phyloP scores from a whole-genome alignment of 2,113 vertebrate genomes.

The Podocnemis expansa region DNA sequence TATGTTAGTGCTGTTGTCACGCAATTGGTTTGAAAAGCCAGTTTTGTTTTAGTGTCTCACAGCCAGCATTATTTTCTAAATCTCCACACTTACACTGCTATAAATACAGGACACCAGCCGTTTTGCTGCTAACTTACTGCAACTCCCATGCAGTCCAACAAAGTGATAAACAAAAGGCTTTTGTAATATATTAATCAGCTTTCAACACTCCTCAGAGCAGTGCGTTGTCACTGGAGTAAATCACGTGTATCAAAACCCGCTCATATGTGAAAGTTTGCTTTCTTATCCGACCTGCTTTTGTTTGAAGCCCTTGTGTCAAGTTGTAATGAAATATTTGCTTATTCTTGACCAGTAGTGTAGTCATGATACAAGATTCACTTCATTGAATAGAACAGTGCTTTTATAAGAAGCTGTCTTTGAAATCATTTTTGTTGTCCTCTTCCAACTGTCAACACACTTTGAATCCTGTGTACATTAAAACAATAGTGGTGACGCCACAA shows the following conservation, averaged over 20 bases:
- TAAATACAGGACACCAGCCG: slow-evolving; percentile 68
- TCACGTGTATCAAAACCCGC: slow-evolving; percentile 81
- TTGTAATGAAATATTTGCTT: slow-evolving; percentile 85
- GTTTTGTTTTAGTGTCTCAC: slow-evolving; percentile 34
- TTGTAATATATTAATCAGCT: slow-evolving; percentile 84
- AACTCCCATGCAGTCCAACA: slow-evolving; percentile 78
- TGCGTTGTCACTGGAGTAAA: slow-evolving; percentile 79
- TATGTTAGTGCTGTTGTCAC: background rate
- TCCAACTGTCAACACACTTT: slow-evolving; percentile 76
- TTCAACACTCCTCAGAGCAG: slow-evolving; percentile 74
- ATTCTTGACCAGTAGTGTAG: slow-evolving; percentile 76
- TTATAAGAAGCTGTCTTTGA: slow-evolving; percentile 78
- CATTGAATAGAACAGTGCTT: slow-evolving; percentile 75
- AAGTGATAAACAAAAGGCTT: slow-evolving; percentile 84
- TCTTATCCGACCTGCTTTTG: slow-evolving; percentile 79
- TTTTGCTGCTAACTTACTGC: slow-evolving; percentile 73
- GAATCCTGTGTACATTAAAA: slow-evolving; percentile 80
- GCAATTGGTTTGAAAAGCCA: background rate
- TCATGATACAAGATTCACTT: slow-evolving; percentile 73
- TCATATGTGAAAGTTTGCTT: slow-evolving; percentile 82
- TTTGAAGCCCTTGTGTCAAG: slow-evolving; percentile 78
- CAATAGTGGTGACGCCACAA: slow-evolving; percentile 78
- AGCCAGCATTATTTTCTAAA: slow-evolving; percentile 66
- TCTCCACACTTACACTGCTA: slow-evolving; percentile 65
- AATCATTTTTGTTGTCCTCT: slow-evolving; percentile 65